phyloP scores from a whole-genome alignment of 2,113 vertebrate genomes.

The Tringa solitaria region DNA sequence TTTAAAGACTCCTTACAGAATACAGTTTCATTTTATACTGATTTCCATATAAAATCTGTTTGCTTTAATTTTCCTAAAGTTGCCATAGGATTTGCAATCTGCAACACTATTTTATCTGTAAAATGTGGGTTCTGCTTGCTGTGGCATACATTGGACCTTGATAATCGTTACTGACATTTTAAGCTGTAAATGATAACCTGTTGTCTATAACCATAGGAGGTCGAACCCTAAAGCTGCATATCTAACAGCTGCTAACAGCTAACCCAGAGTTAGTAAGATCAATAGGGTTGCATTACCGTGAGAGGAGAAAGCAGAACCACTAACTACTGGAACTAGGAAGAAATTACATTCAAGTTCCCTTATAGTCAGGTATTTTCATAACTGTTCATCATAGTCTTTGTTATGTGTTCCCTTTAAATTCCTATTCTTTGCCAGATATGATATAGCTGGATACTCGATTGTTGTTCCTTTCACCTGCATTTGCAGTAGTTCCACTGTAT shows the following conservation, averaged over 20 bases:
- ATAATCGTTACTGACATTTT: not conserved
- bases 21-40: not conserved
- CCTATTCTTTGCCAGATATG: not conserved
- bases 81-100: not conserved
- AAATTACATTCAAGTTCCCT: not conserved
- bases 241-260: not conserved
- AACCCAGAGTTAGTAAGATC: not conserved
- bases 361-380: not conserved
- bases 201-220: not conserved
- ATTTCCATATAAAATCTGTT: not conserved
- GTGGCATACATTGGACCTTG: not conserved
- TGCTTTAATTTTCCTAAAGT: not conserved
- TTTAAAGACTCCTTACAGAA: not conserved
- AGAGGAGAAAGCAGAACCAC: not conserved
- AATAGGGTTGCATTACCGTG: not conserved
- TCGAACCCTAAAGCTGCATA: not conserved
- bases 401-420: not conserved
- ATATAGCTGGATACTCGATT: fast-evolving
- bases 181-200: not conserved
- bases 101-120: not conserved
- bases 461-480: fast-evolving
- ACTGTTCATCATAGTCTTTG: not conserved
- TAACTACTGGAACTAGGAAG: not conserved
- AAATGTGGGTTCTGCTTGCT: not conserved
- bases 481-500: not conserved